phyloP scores from a whole-genome alignment of 2,113 vertebrate genomes.

The Hirundichthys speculiger region DNA sequence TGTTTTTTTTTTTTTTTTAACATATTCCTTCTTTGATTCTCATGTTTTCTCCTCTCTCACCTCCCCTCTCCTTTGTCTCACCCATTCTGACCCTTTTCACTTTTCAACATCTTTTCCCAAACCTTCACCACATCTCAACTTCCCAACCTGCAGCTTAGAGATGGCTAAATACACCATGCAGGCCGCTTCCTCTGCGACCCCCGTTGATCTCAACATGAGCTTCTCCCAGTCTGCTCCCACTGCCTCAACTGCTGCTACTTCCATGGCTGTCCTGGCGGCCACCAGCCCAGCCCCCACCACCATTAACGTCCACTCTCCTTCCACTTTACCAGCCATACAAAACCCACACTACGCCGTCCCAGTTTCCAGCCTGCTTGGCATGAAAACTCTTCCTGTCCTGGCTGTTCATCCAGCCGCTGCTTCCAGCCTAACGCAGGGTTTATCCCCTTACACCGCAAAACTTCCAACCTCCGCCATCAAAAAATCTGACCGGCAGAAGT shows the following conservation, averaged over 20 bases:
- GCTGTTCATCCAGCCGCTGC: constrained; percentile 86
- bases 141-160: constrained; percentile 89
- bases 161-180: constrained; percentile 98
- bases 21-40: constrained; percentile 89
- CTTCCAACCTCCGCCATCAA: constrained; percentile 84
- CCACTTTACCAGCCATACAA: constrained; percentile 84
- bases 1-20: constrained; percentile 79
- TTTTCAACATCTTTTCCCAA: constrained; percentile 67
- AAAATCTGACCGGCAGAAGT: constrained; percentile 94
- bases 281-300: constrained; percentile 79
- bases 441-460: constrained; percentile 88
- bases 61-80: constrained; percentile 64
- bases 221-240: constrained; percentile 88
- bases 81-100: constrained; percentile 49
- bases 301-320: constrained; percentile 88
- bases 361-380: constrained; percentile 94
- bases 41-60: constrained; percentile 82
- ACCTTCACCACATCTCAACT: constrained; percentile 42
- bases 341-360: constrained; percentile 91
- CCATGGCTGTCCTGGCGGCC: constrained; percentile 89
- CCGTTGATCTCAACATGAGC: constrained; percentile 93
- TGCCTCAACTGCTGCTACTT: constrained; percentile 87
- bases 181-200: constrained; percentile 87
- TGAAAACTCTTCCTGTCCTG: constrained; percentile 91
- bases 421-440: constrained; percentile 84